Conservation (phyloP, 2,888 invertebrate genomes). For the Sarcophaga carnaria region DNA sequence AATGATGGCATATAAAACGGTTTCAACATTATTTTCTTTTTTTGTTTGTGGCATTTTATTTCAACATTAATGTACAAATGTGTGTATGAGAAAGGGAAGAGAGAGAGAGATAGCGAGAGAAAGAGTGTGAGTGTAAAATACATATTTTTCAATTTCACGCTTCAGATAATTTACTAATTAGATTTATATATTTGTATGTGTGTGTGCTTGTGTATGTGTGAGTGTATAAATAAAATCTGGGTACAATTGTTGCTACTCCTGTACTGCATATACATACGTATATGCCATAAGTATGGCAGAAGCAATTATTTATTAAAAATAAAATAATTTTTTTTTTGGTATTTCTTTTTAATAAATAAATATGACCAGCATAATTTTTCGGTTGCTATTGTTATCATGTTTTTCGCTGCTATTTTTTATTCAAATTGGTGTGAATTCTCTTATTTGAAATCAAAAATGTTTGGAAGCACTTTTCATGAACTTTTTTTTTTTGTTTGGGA, state of each 20-base stretch:
- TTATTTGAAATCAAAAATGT: constrained; percentile 19
- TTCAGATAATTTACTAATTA: constrained; percentile 80
- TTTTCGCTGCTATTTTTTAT: background rate
- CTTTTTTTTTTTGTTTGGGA: background rate
- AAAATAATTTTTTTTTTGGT: background rate
- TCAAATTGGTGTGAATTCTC: background rate
- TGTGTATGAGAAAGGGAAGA: no score
- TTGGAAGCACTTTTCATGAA: background rate
- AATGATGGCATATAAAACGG: constrained; percentile 25
- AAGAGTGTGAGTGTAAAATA: constrained; percentile 45
- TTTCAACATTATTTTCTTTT: constrained; percentile 49
- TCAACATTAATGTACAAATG: constrained; percentile 38
- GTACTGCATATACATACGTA: background rate
- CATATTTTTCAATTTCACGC: constrained; percentile 79
- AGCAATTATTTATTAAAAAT: constrained; percentile 2
- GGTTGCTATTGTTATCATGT: constrained; percentile 14
- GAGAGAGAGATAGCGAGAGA: no score
- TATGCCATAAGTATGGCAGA: background rate
- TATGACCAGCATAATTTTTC: constrained; percentile 51
- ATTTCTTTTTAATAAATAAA: constrained; percentile 27
- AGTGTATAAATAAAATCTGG: background rate
- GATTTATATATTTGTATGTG: constrained; percentile 73
- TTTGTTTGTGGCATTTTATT: no score
- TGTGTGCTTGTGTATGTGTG: background rate
- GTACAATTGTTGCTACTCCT: background rate